Evolutionary conservation across 64 coral and sea anemone genomes (phyloP).

Genomic region (Stylophora pistillata): DNA sequence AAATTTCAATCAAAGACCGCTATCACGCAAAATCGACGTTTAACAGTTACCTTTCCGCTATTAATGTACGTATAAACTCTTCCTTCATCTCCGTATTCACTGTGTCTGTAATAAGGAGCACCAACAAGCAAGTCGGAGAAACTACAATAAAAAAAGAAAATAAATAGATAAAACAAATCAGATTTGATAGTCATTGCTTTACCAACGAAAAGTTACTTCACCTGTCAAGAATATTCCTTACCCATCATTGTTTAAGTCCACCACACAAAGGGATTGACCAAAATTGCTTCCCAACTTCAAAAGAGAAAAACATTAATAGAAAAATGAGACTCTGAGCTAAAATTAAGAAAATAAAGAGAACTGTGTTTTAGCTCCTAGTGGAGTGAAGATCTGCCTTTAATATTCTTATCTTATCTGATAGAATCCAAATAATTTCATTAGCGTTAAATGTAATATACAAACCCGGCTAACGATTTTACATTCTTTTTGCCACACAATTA

Average conservation of each 20-base stretch:
- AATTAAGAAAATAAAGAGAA: background rate
- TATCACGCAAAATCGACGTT: background rate
- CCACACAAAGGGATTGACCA: constrained; percentile 51
- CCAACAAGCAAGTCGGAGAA: constrained; percentile 79
- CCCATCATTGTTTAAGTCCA: constrained; percentile 61
- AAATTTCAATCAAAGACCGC: background rate
- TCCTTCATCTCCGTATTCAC: constrained; percentile 61
- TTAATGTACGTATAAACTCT: constrained; percentile 77
- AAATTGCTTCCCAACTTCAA: constrained; percentile 55
- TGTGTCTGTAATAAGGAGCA: constrained; percentile 65
- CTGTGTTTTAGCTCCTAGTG: background rate
- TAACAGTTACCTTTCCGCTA: constrained; percentile 53
- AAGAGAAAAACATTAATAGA: background rate
- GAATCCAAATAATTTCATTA: too few species aligned
- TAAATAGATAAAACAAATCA: background rate
- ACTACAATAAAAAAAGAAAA: constrained; percentile 29
- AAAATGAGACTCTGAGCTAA: background rate
- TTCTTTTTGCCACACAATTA: too few species aligned
- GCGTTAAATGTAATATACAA: too few species aligned
- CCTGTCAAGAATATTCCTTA: background rate
- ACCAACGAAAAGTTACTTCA: too few species aligned
- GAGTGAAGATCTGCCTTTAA: background rate
- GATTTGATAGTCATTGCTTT: background rate
- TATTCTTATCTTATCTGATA: too few species aligned
- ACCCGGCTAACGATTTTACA: too few species aligned